Evolutionary conservation across 2,888 invertebrate genomes (phyloP).

Genomic region (Metellina segmentata): DNA sequence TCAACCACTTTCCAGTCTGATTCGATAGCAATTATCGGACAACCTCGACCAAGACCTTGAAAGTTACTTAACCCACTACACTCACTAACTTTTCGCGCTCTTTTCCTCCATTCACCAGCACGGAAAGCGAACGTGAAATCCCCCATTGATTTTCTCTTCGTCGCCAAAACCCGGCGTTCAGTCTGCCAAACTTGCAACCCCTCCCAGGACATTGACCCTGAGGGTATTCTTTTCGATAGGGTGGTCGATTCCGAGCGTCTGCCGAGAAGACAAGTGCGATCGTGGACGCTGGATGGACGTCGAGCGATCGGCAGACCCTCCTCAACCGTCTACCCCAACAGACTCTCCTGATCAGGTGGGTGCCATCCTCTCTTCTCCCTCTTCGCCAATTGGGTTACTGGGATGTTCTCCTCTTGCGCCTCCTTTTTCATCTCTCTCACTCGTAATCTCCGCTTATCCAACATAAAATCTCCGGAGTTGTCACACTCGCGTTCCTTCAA

Average conservation of each 20-base stretch:
- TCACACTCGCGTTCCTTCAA: neutral
- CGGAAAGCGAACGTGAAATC: neutral
- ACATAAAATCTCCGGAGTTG: no score
- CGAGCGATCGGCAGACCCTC: slow-evolving; percentile 24
- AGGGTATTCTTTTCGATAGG: slow-evolving; percentile 59
- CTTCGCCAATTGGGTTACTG: slow-evolving; percentile 72
- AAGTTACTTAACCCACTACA: neutral
- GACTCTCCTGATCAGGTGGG: slow-evolving; percentile 70
- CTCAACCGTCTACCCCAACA: slow-evolving; percentile 45
- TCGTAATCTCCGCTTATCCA: neutral
- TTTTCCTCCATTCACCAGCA: neutral
- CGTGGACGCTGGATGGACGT: slow-evolving; percentile 50
- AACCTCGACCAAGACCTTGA: slow-evolving; percentile 1
- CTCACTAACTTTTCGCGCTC: neutral
- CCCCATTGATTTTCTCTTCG: slow-evolving; percentile 53
- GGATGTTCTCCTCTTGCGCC: slow-evolving; percentile 64
- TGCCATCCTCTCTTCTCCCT: slow-evolving; percentile 13
- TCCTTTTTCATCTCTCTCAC: slow-evolving; percentile 29
- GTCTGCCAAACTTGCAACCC: slow-evolving; percentile 54
- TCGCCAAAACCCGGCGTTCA: slow-evolving; percentile 50
- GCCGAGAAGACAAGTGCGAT: slow-evolving; percentile 37
- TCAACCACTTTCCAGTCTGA: no score
- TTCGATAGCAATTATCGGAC: neutral
- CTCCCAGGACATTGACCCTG: slow-evolving; percentile 60
- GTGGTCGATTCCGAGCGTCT: slow-evolving; percentile 69